These are phyloP conservation scores for Latrodectus hesperus DNA, from an alignment of 2,888 invertebrate genomes.

Conservation along the genomic window DNA sequence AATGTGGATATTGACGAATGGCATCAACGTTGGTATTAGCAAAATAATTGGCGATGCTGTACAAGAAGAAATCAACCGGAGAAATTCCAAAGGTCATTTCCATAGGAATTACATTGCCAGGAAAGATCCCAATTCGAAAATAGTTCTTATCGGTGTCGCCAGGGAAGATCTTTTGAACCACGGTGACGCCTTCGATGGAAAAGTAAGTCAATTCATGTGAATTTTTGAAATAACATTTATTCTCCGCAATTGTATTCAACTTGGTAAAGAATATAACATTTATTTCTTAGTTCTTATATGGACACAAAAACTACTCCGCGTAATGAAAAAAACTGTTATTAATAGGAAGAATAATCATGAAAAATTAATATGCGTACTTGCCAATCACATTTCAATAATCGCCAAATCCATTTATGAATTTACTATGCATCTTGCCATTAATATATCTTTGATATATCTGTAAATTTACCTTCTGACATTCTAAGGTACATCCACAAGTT, in stretches of 20 bases:
- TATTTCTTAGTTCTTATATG: too few species aligned
- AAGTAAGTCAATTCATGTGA: constrained; percentile 39
- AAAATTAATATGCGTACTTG: too few species aligned
- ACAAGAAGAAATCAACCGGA: constrained; percentile 72
- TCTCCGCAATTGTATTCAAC: neutral
- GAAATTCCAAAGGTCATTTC: constrained; percentile 70
- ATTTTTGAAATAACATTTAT: neutral
- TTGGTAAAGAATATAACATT: too few species aligned
- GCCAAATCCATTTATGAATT: too few species aligned
- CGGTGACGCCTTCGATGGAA: constrained; percentile 69
- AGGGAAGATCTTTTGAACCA: constrained; percentile 70
- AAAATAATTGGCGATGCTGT: constrained; percentile 75
- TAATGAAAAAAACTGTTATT: too few species aligned
- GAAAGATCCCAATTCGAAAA: constrained; percentile 37
- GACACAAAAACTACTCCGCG: too few species aligned
- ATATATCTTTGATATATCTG: too few species aligned
- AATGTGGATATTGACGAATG: constrained; percentile 75
- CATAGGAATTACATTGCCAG: constrained; percentile 69
- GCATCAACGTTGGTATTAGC: constrained; percentile 73
- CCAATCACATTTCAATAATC: too few species aligned
- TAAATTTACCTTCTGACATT: too few species aligned
- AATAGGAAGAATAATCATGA: too few species aligned
- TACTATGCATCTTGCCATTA: too few species aligned
- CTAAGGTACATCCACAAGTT: too few species aligned
- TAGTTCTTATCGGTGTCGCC: constrained; percentile 73